Base-by-base conservation (phyloP, 2,113 vertebrate species). In the Psammodynastes pulverulentus region DNA sequence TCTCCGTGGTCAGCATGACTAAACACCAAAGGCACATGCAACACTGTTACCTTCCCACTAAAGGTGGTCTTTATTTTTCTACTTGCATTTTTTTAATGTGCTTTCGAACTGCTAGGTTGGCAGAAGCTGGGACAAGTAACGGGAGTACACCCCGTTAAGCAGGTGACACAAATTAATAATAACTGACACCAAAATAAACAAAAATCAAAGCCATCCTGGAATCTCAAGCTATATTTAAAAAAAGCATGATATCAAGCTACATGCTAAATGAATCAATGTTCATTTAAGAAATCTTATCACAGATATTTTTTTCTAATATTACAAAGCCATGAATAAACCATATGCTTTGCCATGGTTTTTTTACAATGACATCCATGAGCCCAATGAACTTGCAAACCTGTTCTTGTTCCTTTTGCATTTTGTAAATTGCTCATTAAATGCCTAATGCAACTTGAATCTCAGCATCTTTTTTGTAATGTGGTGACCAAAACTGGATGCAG, bases 271-370 rank as follows among this genome's bases (percentile, higher is more conserved):
- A 58, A 58, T 29, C 26, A 29, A 58, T 29, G 48, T 52, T 67
- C 62, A 67, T 72, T 72, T 34, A 34, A 34, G n/a, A 34, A 34
- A 72, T n/a, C 62, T 72, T 34, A 67, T 34, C 12, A 49, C 17
- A 0, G 5, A 54, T 54, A 5, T 54, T 52, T 45, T 89, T 53
- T 9, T 5, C 17, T 0, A 84, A 79, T 23, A 8, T 34, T 72
- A 72, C n/a, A 8, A 91, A 92, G 92, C 34, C 58, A 12, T 12
- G 13, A 72, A 34, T 17, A 34, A 72, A 5, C 29, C 56, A 62
- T 29, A 3, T 72, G 62, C n/a, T 72, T 72, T 72, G 29, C 62
- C n/a, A 72, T 34, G n/a, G 46, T 88, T 92, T 86, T 86, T 94
- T 93, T 12, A 84, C 90, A 86, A 91, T 72, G 52, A 52, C 10